phyloP scores from a whole-genome alignment of 2,113 vertebrate species.

The Alethe castanea region DNA sequence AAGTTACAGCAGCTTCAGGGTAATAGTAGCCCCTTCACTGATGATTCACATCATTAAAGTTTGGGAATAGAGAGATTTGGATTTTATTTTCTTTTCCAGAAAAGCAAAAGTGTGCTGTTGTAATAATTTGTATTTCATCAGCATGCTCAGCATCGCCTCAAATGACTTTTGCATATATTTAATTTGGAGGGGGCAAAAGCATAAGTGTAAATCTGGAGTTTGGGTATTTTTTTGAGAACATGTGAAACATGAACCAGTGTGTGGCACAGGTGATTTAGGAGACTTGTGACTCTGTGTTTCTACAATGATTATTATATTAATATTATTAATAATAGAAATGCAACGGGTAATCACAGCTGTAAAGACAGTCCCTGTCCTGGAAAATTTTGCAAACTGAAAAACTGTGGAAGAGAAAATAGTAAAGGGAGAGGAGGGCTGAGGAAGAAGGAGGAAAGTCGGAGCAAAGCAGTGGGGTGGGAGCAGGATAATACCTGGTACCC shows the following conservation, averaged over 20 bases:
- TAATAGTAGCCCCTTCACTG: constrained; percentile 22
- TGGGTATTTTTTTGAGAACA: neutral
- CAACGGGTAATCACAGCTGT: too few species aligned
- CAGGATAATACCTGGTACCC: neutral
- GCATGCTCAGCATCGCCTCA: neutral
- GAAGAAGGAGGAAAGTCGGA: neutral
- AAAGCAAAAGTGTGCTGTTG: neutral
- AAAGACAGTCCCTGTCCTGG: neutral
- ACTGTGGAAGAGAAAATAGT: neutral
- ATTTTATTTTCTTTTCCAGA: neutral
- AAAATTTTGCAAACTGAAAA: neutral
- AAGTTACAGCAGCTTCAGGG: constrained; percentile 38
- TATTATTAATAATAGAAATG: neutral
- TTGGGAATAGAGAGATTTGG: neutral
- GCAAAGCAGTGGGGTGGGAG: neutral
- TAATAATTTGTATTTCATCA: neutral
- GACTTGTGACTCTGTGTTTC: neutral
- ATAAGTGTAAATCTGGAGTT: neutral
- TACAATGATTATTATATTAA: too few species aligned
- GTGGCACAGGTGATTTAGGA: fast-evolving
- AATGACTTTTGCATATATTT: neutral
- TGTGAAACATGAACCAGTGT: fast-evolving
- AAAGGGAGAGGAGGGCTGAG: neutral
- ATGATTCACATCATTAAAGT: constrained; percentile 23
- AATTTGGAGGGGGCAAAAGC: neutral